These are phyloP conservation scores for Nomada hirtipes DNA, from an alignment of 2,888 invertebrate genomes.

Conservation along the genomic window DNA sequence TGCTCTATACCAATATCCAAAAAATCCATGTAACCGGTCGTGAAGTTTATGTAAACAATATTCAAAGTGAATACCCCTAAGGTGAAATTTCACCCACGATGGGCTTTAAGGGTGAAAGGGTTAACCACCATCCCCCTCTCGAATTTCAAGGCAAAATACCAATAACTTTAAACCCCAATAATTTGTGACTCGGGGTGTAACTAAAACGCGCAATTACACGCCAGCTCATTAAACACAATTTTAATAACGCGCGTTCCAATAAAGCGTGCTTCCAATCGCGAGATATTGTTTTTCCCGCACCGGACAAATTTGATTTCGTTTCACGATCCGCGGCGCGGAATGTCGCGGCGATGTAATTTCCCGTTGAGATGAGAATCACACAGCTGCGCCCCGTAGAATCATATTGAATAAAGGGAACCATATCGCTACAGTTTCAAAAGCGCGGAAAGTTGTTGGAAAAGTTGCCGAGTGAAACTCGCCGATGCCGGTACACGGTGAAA, in stretches of 20 bases:
- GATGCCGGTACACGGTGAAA: not conserved
- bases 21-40: too few species aligned
- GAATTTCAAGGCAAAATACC: not conserved
- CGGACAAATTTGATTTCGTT: slow-evolving; percentile 2
- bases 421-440: slow-evolving; percentile 4
- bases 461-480: not conserved
- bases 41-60: too few species aligned
- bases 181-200: not conserved
- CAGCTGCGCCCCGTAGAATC: not conserved
- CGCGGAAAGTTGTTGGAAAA: not conserved
- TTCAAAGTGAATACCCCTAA: too few species aligned
- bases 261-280: not conserved
- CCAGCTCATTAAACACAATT: not conserved
- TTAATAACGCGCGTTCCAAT: not conserved
- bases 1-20: too few species aligned
- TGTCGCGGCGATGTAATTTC: not conserved
- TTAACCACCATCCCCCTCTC: too few species aligned
- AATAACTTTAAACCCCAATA: slow-evolving; percentile 9
- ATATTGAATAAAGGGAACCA: slow-evolving; percentile 8
- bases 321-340: not conserved
- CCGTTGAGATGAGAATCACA: slow-evolving; percentile 6
- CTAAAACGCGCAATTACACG: not conserved
- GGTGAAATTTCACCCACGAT: too few species aligned
- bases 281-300: not conserved
- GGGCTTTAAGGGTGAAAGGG: too few species aligned